Conservation (phyloP, 2,797 vertebrate genomes). For the Saxicola maurus region DNA sequence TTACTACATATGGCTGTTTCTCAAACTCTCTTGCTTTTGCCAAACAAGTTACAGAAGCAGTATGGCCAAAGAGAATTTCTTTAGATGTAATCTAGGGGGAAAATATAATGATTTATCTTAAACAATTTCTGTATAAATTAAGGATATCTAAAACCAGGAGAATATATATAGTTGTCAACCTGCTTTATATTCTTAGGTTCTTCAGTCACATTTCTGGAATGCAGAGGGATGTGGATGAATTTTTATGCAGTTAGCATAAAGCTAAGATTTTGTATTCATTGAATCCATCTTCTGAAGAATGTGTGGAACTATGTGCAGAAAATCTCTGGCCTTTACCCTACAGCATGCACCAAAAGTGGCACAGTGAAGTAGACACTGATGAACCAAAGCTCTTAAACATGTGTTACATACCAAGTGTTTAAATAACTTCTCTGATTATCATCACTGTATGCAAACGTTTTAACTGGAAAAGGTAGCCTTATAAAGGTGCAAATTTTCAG, state of each 20-base stretch:
- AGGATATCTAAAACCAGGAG: neutral
- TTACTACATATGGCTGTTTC: conserved; percentile 76
- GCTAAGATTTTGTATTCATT: neutral
- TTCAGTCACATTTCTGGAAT: neutral
- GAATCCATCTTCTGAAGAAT: neutral
- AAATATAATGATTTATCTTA: neutral
- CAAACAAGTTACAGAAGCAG: conserved; percentile 74
- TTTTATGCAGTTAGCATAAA: neutral
- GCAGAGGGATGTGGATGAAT: neutral
- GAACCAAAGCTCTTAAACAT: neutral
- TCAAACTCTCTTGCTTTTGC: conserved; percentile 79
- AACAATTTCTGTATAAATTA: neutral
- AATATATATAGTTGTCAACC: neutral
- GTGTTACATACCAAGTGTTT: neutral
- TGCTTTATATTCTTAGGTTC: neutral
- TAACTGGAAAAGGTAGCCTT: neutral
- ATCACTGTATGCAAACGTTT: neutral
- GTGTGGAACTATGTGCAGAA: neutral
- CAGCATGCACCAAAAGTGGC: neutral
- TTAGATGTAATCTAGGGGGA: conserved; percentile 73
- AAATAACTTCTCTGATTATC: neutral
- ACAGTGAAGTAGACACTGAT: neutral
- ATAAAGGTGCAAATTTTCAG: neutral
- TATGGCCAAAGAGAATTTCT: conserved; percentile 77
- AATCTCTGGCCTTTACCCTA: neutral